Evolutionary conservation across 2,797 vertebrate genomes (phyloP).

Genomic region (Melanotaenia pygmaea): DNA sequence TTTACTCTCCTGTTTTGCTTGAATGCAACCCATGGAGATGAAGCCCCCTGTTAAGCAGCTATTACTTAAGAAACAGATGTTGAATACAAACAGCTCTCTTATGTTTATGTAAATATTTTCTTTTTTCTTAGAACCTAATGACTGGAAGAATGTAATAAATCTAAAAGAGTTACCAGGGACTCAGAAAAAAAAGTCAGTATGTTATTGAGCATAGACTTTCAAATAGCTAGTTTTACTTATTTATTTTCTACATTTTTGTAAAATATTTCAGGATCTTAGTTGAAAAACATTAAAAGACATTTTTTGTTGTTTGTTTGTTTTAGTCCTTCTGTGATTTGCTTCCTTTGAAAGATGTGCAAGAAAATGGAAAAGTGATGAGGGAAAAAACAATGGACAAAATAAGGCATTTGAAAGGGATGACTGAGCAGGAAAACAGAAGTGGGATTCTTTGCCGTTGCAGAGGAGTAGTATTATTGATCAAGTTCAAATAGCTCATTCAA

Average conservation of each 20-base stretch:
- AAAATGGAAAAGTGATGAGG: neutral
- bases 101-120: neutral
- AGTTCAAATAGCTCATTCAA: slow-evolving; percentile 39
- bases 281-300: neutral
- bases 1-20: neutral
- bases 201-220: too few species aligned
- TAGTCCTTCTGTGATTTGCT: neutral
- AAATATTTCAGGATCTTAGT: neutral
- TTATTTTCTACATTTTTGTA: too few species aligned
- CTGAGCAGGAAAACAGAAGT: neutral
- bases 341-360: neutral
- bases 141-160: too few species aligned
- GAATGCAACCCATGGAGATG: neutral
- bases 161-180: too few species aligned
- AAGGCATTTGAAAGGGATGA: neutral
- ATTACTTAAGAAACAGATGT: neutral
- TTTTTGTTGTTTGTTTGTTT: neutral
- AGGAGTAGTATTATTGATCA: slow-evolving; percentile 58
- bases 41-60: neutral
- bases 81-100: too few species aligned
- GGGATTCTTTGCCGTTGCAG: slow-evolving; percentile 1
- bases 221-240: too few species aligned
- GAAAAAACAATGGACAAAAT: neutral
- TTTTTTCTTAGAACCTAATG: too few species aligned
- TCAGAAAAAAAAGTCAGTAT: too few species aligned